A percentile compares a stretch with the other conserved stretches of the same genome.
phyloP scores from a whole-genome alignment of 2,888 invertebrate genomes.

The Argyresthia goedartella region DNA sequence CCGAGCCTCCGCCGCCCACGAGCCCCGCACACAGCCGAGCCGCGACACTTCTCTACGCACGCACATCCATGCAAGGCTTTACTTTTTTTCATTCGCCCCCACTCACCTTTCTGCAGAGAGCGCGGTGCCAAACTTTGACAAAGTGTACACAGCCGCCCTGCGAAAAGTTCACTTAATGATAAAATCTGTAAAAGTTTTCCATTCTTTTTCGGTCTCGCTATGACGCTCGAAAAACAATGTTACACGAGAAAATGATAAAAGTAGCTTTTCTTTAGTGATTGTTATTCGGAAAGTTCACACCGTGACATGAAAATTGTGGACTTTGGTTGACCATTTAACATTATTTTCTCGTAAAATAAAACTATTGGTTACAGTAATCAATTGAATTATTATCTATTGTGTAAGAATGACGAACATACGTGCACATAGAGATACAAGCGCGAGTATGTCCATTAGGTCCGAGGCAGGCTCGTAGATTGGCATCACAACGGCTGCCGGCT shows the following conservation, averaged over 20 bases:
- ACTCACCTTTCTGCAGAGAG: slow-evolving; percentile 22
- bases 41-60: slow-evolving; percentile 25
- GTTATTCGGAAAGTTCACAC: background rate
- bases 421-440: no score
- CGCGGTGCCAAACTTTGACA: slow-evolving; percentile 26
- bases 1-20: slow-evolving; percentile 26
- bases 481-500: no score
- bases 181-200: slow-evolving; percentile 16
- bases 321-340: background rate
- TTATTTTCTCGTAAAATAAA: no score
- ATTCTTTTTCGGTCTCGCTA: slow-evolving; percentile 3
- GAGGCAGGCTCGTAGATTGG: no score
- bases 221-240: background rate
- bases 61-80: slow-evolving; percentile 28
- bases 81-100: slow-evolving; percentile 35
- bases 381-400: no score
- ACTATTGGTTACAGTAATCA: no score
- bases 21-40: slow-evolving; percentile 20
- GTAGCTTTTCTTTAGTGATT: background rate
- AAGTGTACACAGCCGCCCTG: slow-evolving; percentile 18
- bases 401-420: no score
- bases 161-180: slow-evolving; percentile 18
- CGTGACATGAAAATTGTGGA: background rate
- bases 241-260: background rate
- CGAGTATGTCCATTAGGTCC: no score